These are phyloP conservation scores for Diacarnus erythraeanus DNA, from an alignment of 37 sponge, comb jelly and placozoan genomes.

Conservation along the genomic window DNA sequence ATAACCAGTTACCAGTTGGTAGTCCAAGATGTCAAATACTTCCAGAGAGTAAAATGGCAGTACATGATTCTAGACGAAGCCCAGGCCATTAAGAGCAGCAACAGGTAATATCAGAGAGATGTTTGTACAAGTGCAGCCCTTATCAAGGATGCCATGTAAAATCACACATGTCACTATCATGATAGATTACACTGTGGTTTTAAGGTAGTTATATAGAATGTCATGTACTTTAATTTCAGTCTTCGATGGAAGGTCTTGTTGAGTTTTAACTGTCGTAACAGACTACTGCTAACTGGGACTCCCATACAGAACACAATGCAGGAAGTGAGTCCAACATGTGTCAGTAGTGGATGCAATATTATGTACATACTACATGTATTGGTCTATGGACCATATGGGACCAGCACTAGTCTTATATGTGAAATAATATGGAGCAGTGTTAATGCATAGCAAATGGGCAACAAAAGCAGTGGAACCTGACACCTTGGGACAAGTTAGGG, in stretches of 20 bases:
- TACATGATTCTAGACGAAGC: conserved; percentile 97
- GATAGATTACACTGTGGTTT: not conserved
- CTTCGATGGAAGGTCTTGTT: conserved; percentile 86
- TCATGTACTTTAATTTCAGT: conserved; percentile 19
- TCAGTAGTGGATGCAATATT: too few relatives aligned
- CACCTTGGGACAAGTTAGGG: too few relatives aligned
- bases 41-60: conserved; percentile 95
- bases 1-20: conserved; percentile 96
- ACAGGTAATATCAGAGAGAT: conserved; percentile 36
- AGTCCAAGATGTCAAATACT: conserved; percentile 86
- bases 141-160: not conserved
- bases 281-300: conserved; percentile 91
- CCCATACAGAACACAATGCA: conserved; percentile 98
- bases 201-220: too few relatives aligned
- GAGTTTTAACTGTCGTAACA: conserved; percentile 92
- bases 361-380: too few relatives aligned
- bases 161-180: not conserved
- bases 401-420: too few relatives aligned
- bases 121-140: not conserved
- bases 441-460: too few relatives aligned
- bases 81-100: conserved; percentile 95
- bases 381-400: too few relatives aligned
- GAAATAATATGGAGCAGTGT: too few relatives aligned
- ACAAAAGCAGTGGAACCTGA: too few relatives aligned
- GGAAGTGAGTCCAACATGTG: conserved; percentile 45